Evolutionary conservation across 2,797 vertebrate genomes (phyloP), one percentile per base, ranked within the genome.

Genomic region (Capromys pilorides): DNA sequence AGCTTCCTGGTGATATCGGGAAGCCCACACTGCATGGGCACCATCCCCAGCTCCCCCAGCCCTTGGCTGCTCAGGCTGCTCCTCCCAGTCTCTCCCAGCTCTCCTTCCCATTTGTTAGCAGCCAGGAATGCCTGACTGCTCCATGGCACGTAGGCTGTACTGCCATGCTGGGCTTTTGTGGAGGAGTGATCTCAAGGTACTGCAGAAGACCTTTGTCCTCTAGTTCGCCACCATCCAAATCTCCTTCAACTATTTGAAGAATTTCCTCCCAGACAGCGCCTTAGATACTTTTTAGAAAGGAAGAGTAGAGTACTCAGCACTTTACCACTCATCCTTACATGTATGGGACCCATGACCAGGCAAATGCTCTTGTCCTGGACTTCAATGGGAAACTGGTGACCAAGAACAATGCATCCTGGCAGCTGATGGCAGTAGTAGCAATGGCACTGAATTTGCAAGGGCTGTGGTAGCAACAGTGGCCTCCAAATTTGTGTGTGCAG

Each of bases 391-490:
- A 93, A 62, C 19, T 75, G 22, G 19, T 49, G 41, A 45, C 21
- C 82, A 22, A 49, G 59, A 54, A 81, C 39, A 90, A 21, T 9
- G 19, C 12, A 10, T 84, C 59, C n/a, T 86, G 79, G 41, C 57
- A 39, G 62, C 66, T 31, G 71, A 66, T 49, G 39, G 33, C 91
- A 61, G 84, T 19, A 75, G 75, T 5, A 26, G 61, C 75, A 19
- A 28, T 28, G 28, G 19, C 82, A 13, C 2, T 73, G 61, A 16
- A 10, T 91, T 86, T 86, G 51, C 6, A 1, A 7, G 18, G 33
- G 83, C 80, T 11, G 22, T 2, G 0, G 0, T 4, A 21, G 2
- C 24, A 0, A 10, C 10, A 4, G 36, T 31, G 6, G 3, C 67
- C 22, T 19, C 64, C 54, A 13, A 9, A 22, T 0, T 24, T 13